phyloP scores from a whole-genome alignment of 2,113 vertebrate species.

The Marcusenius ussheri region DNA sequence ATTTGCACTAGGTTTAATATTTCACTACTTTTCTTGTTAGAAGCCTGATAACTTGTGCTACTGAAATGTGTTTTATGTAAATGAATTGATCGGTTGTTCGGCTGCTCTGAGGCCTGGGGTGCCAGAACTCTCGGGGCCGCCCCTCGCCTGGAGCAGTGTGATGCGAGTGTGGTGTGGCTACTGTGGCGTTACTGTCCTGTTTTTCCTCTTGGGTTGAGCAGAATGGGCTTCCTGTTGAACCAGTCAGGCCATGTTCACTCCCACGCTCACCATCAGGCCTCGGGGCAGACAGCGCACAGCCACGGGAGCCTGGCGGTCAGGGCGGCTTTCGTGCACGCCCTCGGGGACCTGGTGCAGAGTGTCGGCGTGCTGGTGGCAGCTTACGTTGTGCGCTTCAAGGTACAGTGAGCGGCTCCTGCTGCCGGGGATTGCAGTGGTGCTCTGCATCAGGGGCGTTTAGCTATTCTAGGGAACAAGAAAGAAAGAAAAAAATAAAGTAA shows the following conservation, averaged over 20 bases:
- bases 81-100: neutral
- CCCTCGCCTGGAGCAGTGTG: too few relatives aligned
- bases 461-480: neutral
- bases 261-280: slow-evolving; percentile 64
- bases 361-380: slow-evolving; percentile 90
- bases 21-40: neutral
- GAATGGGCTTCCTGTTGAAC: slow-evolving; percentile 95
- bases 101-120: neutral
- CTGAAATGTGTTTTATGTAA: neutral
- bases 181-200: neutral
- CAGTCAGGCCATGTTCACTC: slow-evolving; percentile 84
- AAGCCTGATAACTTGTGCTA: neutral
- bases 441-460: neutral
- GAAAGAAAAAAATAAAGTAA: neutral
- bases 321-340: slow-evolving; percentile 87
- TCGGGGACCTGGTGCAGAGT: slow-evolving; percentile 91
- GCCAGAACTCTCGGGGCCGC: neutral
- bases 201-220: slow-evolving; percentile 40
- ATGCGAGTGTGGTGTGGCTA: neutral
- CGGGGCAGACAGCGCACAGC: slow-evolving; percentile 17
- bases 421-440: neutral
- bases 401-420: slow-evolving; percentile 35
- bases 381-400: slow-evolving; percentile 93
- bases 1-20: neutral
- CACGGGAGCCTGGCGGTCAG: slow-evolving; percentile 79